Conservation (phyloP, 64 coral and sea anemone species). For the Montipora sp. region DNA sequence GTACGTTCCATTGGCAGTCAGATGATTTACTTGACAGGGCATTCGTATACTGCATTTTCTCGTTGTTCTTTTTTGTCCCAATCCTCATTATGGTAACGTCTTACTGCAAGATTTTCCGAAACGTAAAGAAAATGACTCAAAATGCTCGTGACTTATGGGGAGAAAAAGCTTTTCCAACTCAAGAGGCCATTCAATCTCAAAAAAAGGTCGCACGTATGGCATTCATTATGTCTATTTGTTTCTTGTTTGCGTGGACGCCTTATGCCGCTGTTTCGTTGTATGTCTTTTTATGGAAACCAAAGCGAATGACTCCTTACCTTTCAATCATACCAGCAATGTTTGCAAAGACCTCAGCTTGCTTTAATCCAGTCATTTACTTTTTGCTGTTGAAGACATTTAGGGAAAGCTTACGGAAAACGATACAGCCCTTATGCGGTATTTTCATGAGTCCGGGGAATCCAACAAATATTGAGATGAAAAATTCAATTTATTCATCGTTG, state of each 20-base stretch:
- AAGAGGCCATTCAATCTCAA: neutral
- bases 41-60: constrained; percentile 9
- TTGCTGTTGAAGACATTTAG: constrained; percentile 14
- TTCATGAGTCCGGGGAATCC: neutral
- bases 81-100: neutral
- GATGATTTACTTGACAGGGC: neutral
- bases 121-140: constrained; percentile 24
- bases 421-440: neutral
- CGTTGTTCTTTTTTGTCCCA: constrained; percentile 23
- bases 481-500: neutral
- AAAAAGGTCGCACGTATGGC: constrained; percentile 15
- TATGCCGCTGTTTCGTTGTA: constrained; percentile 15
- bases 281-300: neutral
- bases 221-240: constrained; percentile 6
- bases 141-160: constrained; percentile 43
- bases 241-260: constrained; percentile 33
- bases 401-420: neutral
- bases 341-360: constrained; percentile 21
- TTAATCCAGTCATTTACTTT: constrained; percentile 42
- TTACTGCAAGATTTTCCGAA: constrained; percentile 9
- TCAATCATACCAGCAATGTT: neutral
- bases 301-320: neutral
- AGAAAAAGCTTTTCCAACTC: neutral
- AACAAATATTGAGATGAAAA: neutral
- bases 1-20: constrained; percentile 17